These are phyloP conservation scores for Rhagonycha lutea DNA, from an alignment of 2,888 invertebrate genomes.

Conservation along the genomic window DNA sequence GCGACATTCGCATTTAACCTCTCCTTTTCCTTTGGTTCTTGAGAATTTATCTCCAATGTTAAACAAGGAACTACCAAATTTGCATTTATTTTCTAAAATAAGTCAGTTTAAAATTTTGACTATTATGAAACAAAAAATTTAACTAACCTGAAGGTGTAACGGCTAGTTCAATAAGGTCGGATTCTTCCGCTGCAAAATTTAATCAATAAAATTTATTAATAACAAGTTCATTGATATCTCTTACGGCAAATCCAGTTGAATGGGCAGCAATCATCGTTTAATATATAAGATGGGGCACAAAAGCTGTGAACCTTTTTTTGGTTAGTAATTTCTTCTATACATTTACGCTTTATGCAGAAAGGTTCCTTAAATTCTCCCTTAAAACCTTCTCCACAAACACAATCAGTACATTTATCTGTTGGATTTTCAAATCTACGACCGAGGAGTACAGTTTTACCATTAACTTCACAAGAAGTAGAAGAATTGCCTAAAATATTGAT, in stretches of 20 bases:
- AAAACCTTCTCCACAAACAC: conserved; percentile 34
- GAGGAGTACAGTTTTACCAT: conserved; percentile 23
- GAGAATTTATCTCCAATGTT: conserved; percentile 20
- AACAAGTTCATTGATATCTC: neutral
- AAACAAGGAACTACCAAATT: conserved; percentile 9
- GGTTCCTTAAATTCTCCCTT: conserved; percentile 28
- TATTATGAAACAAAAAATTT: neutral
- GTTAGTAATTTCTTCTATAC: conserved; percentile 17
- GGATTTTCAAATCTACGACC: conserved; percentile 24
- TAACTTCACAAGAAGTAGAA: conserved; percentile 23
- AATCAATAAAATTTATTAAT: neutral
- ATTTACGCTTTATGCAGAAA: conserved; percentile 12
- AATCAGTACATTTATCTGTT: conserved; percentile 24
- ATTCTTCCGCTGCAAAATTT: neutral
- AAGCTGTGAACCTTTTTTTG: conserved; percentile 9
- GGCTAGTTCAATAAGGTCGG: neutral
- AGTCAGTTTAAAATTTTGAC: neutral
- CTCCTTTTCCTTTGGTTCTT: conserved; percentile 2
- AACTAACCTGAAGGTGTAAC: neutral
- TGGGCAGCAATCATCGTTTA: conserved; percentile 20
- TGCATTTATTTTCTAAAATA: conserved; percentile 4
- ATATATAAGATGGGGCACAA: conserved; percentile 24
- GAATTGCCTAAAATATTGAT: conserved; percentile 12
- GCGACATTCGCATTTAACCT: conserved; percentile 17
- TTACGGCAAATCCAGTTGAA: conserved; percentile 25